Conservation (phyloP, 2,797 vertebrate genomes). For the Myoxocephalus aenaeus region DNA sequence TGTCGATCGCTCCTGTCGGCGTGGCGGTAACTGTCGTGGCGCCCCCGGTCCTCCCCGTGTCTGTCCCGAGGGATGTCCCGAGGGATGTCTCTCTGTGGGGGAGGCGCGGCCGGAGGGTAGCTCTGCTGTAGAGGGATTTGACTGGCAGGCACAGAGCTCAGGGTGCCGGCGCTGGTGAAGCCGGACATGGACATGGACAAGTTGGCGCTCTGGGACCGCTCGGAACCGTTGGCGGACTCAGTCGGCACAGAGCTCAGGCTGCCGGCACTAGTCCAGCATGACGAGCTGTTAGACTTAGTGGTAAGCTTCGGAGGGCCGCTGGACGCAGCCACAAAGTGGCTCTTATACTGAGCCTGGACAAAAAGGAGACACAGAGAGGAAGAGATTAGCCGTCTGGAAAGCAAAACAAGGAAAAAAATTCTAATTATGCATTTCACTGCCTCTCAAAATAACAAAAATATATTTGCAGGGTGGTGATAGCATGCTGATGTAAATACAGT, state of each 20-base stretch:
- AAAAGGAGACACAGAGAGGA: slow-evolving; percentile 24
- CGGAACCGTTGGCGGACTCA: slow-evolving; percentile 77
- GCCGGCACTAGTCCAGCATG: slow-evolving; percentile 97
- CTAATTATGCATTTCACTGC: not conserved
- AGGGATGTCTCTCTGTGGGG: slow-evolving; percentile 72
- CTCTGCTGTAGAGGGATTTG: slow-evolving; percentile 70
- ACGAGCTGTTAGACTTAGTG: slow-evolving; percentile 88
- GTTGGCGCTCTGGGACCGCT: slow-evolving; percentile 68
- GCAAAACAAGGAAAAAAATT: not conserved
- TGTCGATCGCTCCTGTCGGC: slow-evolving; percentile 74
- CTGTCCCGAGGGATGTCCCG: slow-evolving; percentile 78
- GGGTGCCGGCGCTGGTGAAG: slow-evolving; percentile 93
- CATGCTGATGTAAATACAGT: not conserved
- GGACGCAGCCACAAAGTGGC: slow-evolving; percentile 96
- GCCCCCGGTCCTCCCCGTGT: slow-evolving; percentile 78
- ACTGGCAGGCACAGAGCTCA: slow-evolving; percentile 88
- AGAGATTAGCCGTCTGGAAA: slow-evolving; percentile 20
- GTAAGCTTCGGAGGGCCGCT: slow-evolving; percentile 93
- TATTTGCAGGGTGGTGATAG: not conserved
- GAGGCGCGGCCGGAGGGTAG: slow-evolving; percentile 62
- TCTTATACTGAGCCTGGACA: slow-evolving; percentile 95
- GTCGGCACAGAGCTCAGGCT: slow-evolving; percentile 95
- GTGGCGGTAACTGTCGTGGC: slow-evolving; percentile 81
- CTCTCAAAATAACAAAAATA: slow-evolving; percentile 1
- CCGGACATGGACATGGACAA: slow-evolving; percentile 79